Conservation (phyloP, 2,797 vertebrate genomes). For the Bucorvus abyssinicus region DNA sequence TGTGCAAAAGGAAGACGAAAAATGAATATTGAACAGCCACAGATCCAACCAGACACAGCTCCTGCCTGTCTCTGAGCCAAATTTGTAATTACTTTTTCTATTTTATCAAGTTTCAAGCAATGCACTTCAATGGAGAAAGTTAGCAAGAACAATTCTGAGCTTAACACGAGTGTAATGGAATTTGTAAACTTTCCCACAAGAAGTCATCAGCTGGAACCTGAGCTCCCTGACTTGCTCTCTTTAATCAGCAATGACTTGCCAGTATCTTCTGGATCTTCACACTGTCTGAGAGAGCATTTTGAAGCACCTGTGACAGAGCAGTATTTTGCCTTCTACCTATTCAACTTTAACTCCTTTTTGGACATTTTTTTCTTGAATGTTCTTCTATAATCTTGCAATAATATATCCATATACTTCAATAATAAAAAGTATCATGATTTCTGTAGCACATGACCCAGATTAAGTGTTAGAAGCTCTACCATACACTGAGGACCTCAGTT, state of each 20-base stretch:
- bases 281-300: background rate
- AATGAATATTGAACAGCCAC: conserved; percentile 32
- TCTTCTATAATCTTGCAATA: background rate
- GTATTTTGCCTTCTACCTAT: background rate
- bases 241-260: background rate
- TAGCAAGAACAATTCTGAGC: background rate
- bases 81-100: conserved; percentile 52
- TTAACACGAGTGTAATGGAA: conserved; percentile 2
- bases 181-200: background rate
- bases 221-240: background rate
- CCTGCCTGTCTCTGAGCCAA: conserved; percentile 18
- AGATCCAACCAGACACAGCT: background rate
- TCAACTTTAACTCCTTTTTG: background rate
- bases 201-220: conserved; percentile 20
- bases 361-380: background rate
- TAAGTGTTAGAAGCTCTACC: background rate
- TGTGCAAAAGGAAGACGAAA: conserved; percentile 1
- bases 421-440: background rate
- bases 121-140: conserved; percentile 7
- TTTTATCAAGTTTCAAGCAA: conserved; percentile 33
- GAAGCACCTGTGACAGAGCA: background rate
- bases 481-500: background rate
- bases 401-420: background rate
- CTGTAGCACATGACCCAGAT: background rate
- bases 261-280: background rate